A percentile compares a stretch with the other conserved stretches of the same genome.
phyloP scores from a whole-genome alignment of 1,140 invertebrate species.

The Lepidostoma basale region DNA sequence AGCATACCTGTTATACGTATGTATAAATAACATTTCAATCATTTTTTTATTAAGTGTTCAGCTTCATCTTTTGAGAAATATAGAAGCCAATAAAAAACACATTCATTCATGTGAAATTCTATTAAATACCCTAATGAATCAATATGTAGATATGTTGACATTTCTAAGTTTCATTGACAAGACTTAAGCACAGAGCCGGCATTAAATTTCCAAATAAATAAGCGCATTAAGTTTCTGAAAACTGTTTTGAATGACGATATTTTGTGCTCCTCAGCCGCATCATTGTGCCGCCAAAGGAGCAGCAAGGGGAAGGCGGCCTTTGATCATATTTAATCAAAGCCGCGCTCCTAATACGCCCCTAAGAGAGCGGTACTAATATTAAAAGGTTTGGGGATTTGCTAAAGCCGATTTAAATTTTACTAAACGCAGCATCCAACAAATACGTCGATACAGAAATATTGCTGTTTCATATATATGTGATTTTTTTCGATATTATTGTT shows the following conservation, averaged over 20 bases:
- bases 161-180: too few relatives aligned
- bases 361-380: constrained; percentile 26
- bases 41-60: too few relatives aligned
- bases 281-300: neutral
- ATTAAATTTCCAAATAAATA: neutral
- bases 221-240: neutral
- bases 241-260: constrained; percentile 20
- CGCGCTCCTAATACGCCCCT: constrained; percentile 29
- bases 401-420: constrained; percentile 23
- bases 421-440: neutral
- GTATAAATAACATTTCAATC: too few relatives aligned
- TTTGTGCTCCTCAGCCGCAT: neutral
- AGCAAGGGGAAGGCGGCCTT: constrained; percentile 18
- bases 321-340: constrained; percentile 46
- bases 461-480: neutral
- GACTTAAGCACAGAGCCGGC: too few relatives aligned
- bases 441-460: neutral
- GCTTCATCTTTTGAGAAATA: too few relatives aligned
- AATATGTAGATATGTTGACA: too few relatives aligned
- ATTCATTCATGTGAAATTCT: too few relatives aligned
- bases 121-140: too few relatives aligned
- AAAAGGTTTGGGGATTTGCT: constrained; percentile 29
- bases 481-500: too few relatives aligned
- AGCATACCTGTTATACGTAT: too few relatives aligned
- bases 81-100: too few relatives aligned